phyloP scores from a whole-genome alignment of 2,888 invertebrate species.

The Plutella xylostella region DNA sequence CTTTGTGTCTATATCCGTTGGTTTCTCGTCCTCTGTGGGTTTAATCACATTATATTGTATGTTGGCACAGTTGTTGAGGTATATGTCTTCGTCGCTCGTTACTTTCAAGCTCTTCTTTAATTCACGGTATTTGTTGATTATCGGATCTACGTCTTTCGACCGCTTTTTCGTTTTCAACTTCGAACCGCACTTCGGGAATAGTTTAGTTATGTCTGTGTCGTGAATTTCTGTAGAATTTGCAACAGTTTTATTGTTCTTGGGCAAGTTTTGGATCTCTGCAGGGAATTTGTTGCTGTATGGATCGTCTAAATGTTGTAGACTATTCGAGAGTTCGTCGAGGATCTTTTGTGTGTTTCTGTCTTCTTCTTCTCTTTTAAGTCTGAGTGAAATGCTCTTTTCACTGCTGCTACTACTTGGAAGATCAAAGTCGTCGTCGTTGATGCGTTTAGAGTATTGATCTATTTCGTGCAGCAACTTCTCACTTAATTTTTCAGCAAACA shows the following conservation, averaged over 20 bases:
- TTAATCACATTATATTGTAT: constrained; percentile 44
- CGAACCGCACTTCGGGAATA: constrained; percentile 60
- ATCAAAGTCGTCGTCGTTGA: constrained; percentile 65
- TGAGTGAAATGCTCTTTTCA: constrained; percentile 63
- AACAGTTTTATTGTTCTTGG: constrained; percentile 70
- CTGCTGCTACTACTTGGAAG: constrained; percentile 62
- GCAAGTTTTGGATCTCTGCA: constrained; percentile 68
- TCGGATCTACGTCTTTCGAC: constrained; percentile 60
- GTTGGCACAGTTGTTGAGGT: constrained; percentile 60
- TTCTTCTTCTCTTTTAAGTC: constrained; percentile 58
- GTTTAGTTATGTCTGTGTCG: constrained; percentile 55
- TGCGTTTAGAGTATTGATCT: constrained; percentile 70
- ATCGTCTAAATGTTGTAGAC: constrained; percentile 70
- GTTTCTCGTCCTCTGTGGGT: constrained; percentile 41
- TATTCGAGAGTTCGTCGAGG: constrained; percentile 57
- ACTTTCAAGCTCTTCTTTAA: constrained; percentile 58
- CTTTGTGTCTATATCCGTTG: constrained; percentile 47
- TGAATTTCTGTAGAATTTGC: constrained; percentile 64
- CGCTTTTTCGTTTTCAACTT: constrained; percentile 63
- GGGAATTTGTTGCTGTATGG: constrained; percentile 71
- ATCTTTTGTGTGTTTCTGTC: constrained; percentile 61
- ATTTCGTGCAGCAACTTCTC: constrained; percentile 84
- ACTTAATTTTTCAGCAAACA: constrained; percentile 85
- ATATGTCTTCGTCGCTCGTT: constrained; percentile 53
- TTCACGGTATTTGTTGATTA: constrained; percentile 61